Evolutionary conservation across 2,113 vertebrate genomes (phyloP).

Genomic region (Hassar affinis): DNA sequence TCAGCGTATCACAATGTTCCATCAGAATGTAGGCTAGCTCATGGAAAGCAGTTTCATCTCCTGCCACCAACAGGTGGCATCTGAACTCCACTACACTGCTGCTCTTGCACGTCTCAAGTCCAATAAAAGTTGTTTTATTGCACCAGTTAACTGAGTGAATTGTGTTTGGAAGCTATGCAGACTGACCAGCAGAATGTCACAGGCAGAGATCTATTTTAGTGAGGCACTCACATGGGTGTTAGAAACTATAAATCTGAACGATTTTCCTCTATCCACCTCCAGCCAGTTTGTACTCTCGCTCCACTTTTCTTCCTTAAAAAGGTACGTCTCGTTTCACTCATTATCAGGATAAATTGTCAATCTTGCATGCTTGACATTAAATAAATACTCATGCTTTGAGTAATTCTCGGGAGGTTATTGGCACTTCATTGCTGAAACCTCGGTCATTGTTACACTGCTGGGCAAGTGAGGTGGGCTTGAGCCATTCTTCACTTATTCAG

Average conservation of each 20-base stretch:
- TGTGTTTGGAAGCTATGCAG: conserved; percentile 46
- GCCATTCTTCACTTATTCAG: conserved; percentile 20
- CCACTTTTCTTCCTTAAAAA: conserved; percentile 50
- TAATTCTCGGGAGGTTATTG: background rate
- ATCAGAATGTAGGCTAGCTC: background rate
- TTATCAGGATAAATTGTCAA: background rate
- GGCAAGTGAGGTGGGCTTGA: conserved; percentile 9
- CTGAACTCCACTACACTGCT: conserved; percentile 15
- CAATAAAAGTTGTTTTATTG: conserved; percentile 60
- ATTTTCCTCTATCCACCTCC: conserved; percentile 51
- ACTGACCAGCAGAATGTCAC: conserved; percentile 38
- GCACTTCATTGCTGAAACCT: background rate
- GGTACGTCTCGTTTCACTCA: conserved; percentile 42
- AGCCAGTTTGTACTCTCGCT: conserved; percentile 43
- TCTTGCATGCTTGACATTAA: background rate
- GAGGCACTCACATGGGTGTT: conserved; percentile 51
- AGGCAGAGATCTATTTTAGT: conserved; percentile 63
- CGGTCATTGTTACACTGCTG: background rate
- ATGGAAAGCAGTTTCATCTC: background rate
- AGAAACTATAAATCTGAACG: conserved; percentile 65
- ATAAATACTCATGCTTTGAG: background rate
- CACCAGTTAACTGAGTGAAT: conserved; percentile 49
- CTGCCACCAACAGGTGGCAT: conserved; percentile 54
- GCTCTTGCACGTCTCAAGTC: conserved; percentile 29
- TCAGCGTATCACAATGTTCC: background rate